Percentiles rank a stretch among this genome's conserved stretches.
Conservation (phyloP, 1,140 invertebrate species). For the Bicyclus anynana region DNA sequence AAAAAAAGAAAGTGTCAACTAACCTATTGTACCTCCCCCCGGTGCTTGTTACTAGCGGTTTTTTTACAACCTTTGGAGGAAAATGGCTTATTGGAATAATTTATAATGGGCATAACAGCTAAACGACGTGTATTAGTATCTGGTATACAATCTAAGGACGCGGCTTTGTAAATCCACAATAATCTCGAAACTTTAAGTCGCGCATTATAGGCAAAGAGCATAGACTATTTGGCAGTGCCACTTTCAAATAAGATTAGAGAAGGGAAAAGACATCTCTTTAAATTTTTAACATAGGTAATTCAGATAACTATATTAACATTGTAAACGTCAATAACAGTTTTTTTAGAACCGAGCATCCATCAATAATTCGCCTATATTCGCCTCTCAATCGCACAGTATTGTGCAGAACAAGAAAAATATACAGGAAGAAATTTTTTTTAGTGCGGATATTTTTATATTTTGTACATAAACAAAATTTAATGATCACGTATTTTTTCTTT, state of each 20-base stretch:
- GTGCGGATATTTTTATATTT: too few relatives aligned
- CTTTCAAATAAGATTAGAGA: not conserved
- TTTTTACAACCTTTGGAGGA: too few relatives aligned
- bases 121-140: too few relatives aligned
- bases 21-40: too few relatives aligned
- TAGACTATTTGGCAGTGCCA: constrained; percentile 11
- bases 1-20: too few relatives aligned
- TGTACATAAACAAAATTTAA: too few relatives aligned
- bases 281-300: not conserved
- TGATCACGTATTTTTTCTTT: too few relatives aligned
- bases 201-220: not conserved
- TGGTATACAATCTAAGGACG: not conserved
- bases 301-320: not conserved
- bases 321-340: not conserved
- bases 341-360: not conserved
- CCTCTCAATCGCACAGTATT: not conserved
- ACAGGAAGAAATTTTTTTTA: too few relatives aligned
- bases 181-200: not conserved
- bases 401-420: not conserved
- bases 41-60: too few relatives aligned
- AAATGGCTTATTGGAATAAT: too few relatives aligned
- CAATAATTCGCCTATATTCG: not conserved
- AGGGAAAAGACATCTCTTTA: not conserved
- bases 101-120: too few relatives aligned
- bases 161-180: not conserved